Percentiles rank a stretch among this genome's conserved stretches.
phyloP scores from a whole-genome alignment of 2,113 vertebrate genomes.

The Columbina picui region DNA sequence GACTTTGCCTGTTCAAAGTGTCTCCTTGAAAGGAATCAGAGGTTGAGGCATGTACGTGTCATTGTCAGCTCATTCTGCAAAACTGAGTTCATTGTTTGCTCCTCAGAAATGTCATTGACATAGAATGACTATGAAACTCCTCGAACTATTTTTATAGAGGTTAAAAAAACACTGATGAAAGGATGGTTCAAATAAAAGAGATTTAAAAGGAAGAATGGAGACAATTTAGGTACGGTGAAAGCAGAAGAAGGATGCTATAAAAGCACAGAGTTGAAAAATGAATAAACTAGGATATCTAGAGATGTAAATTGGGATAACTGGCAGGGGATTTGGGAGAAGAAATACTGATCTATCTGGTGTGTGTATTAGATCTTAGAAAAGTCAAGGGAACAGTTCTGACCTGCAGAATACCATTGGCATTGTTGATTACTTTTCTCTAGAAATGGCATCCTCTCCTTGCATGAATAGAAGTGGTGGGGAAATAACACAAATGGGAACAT shows the following conservation, averaged over 20 bases:
- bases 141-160: background rate
- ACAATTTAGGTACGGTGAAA: background rate
- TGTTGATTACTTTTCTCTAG: background rate
- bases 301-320: background rate
- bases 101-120: background rate
- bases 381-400: background rate
- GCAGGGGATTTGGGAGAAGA: background rate
- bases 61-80: background rate
- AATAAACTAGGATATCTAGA: background rate
- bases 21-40: background rate
- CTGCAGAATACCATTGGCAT: background rate
- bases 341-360: background rate
- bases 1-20: background rate
- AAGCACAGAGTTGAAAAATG: background rate
- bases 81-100: background rate
- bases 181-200: background rate
- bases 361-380: background rate
- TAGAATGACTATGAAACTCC: background rate
- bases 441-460: background rate
- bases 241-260: background rate
- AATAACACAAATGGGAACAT: background rate
- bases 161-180: background rate
- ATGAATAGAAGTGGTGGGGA: background rate
- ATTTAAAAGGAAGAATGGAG: background rate
- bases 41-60: fast-evolving